Evolutionary conservation across 2,888 invertebrate species (phyloP), one percentile per base, ranked within the genome.

Genomic region (Gnatocerus cornutus): DNA sequence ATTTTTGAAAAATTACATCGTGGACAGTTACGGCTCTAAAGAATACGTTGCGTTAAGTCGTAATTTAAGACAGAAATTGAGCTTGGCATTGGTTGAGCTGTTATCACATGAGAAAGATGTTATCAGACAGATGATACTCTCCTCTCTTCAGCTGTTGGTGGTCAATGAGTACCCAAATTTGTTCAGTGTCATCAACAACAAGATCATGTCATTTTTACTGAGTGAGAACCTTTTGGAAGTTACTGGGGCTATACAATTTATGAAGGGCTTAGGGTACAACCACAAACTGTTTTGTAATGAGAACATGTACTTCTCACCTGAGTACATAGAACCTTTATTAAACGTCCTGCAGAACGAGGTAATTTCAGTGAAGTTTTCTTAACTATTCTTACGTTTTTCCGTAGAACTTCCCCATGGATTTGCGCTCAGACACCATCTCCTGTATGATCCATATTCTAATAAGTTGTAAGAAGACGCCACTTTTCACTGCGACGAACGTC

Each of bases 1-100:
- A 9, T 77, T 77, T 30, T 56, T 78, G 0, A 78, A 77, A 63
- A 75, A 76, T n/a, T 78, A 76, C 46, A 53, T 77, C 9, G 67
- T 71, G 9, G 69, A 71, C 39, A 29, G 43, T 41, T 67, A 68
- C 4, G 16, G 70, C 1, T 45, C 61, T 7, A 63, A 70, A 39
- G 45, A 52, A 16, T 67, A 43, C 5, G 58, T 62, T 5, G 27
- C 64, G 9, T 67, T 74, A 10, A 69, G 53, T 43, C 58, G 45
- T 16, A 37, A 33, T 21, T 27, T 53, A 21, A 37, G 33, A 16
- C 41, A 63, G 27, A 73, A 48, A 58, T 29, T 78, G 9, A 65
- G 68, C 43, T 46, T 69, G n/a, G 63, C 33, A 39, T 43, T 78
- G 12, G 16, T 77, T 1, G 68, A 74, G 30, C 29, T 68, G 3